Evolutionary conservation across 2,888 invertebrate genomes (phyloP), one percentile per base, ranked within the genome.

Genomic region (Rotaria macrura): DNA sequence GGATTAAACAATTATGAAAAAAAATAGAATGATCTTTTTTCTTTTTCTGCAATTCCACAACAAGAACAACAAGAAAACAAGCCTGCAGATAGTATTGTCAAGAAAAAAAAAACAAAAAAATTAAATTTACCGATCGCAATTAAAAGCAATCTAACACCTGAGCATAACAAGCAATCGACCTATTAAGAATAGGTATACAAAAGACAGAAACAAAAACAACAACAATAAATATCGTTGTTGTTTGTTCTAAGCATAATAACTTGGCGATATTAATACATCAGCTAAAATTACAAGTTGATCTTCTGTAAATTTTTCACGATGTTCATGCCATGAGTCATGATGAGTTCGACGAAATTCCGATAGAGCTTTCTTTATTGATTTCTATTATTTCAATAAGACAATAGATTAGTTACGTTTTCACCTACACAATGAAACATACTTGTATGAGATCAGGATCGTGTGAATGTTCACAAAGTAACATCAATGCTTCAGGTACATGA

Each of bases 291-390:
- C 93, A 34, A 96, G 92, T 91, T 97, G 96, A 88, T 95, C 95
- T 90, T 96, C 95, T 0, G 95, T 94, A 90, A 97, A 95, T 89
- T 94, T 94, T 87, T 94, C 93, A 88, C 95, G 94, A 90, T 96
- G 95, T 87, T 93, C 93, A 86, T 94, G 93, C 96, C 96, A 97
- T 90, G 95, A 95, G 90, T 96, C 95, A 89, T 95, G 94, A 91
- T 97, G 96, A 0, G 96, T 96, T 86, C 96, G 93, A 87, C 95
- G 94, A 92, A 97, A 97, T 90, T 96, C 94, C 0, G 94, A 94
- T 85, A 97, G 91, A 0, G 95, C 94, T 89, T 94, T 94, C 87
- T 95, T 93, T 88, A 97, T 95, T 9, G 96, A 94, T 85, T 94
- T 93, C 93, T 94, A 90, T 25, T 92, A 91, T 87, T 34, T 85